Conservation (phyloP, 2,888 invertebrate genomes). For the Dexiosoma caninum region DNA sequence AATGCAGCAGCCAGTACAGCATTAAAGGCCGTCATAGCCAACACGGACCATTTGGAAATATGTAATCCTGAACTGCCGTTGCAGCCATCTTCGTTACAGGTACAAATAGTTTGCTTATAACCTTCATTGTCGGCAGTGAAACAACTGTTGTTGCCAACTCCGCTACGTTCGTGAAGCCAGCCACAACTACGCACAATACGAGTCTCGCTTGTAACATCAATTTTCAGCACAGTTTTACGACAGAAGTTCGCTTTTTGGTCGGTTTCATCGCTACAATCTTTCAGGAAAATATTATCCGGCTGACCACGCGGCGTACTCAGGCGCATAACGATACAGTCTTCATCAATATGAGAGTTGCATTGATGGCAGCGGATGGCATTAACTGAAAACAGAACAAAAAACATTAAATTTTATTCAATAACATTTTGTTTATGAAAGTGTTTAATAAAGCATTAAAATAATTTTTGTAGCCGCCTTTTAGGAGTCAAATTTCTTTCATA, state of each 20-base stretch:
- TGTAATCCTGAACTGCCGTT: conserved; percentile 76
- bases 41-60: conserved; percentile 44
- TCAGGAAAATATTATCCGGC: conserved; percentile 77
- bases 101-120: conserved; percentile 82
- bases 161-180: conserved; percentile 78
- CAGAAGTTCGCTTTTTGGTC: conserved; percentile 80
- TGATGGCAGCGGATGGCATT: conserved; percentile 83
- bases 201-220: conserved; percentile 78
- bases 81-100: conserved; percentile 82
- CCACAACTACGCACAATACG: conserved; percentile 82
- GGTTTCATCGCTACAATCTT: conserved; percentile 76
- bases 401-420: neutral
- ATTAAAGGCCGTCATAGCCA: conserved; percentile 53
- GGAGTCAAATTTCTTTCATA: neutral
- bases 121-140: conserved; percentile 82
- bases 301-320: conserved; percentile 78
- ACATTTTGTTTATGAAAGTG: neutral
- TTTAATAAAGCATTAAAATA: neutral
- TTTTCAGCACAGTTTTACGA: conserved; percentile 83
- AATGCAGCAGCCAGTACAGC: conserved; percentile 63
- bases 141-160: conserved; percentile 77
- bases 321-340: conserved; percentile 81
- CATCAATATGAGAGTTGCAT: conserved; percentile 85
- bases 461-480: neutral
- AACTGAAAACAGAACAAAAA: conserved; percentile 74